These are phyloP conservation scores for Aphaenogaster rudis DNA, from an alignment of 1,140 invertebrate species.

Conservation along the genomic window DNA sequence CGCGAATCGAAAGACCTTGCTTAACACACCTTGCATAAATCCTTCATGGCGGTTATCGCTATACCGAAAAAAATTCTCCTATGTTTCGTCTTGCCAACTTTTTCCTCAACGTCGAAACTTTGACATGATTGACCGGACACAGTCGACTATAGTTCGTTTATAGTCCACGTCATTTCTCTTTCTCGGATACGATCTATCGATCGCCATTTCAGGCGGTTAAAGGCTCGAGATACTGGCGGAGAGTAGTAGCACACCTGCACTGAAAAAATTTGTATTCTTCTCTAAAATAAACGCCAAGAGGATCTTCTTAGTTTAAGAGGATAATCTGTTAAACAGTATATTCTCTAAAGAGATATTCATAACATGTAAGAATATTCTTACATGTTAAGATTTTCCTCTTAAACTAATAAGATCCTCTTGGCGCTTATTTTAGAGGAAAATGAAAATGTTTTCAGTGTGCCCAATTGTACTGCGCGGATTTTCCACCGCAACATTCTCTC, in stretches of 20 bases:
- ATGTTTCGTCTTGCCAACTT: background rate
- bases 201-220: slow-evolving; percentile 37
- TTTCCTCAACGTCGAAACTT: background rate
- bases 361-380: too few species aligned
- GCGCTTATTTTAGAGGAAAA: too few species aligned
- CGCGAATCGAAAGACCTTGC: background rate
- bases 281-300: too few species aligned
- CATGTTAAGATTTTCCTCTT: too few species aligned
- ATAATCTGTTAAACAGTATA: too few species aligned
- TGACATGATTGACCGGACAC: slow-evolving; percentile 6
- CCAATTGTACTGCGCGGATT: background rate
- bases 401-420: too few species aligned
- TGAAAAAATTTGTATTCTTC: too few species aligned
- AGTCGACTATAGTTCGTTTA: background rate
- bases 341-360: too few species aligned
- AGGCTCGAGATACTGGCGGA: background rate
- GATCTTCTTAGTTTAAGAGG: too few species aligned
- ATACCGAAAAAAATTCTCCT: background rate
- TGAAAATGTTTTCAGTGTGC: too few species aligned
- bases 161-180: slow-evolving; percentile 21
- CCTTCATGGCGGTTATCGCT: background rate
- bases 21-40: background rate
- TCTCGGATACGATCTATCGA: slow-evolving; percentile 44
- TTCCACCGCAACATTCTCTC: slow-evolving; percentile 11
- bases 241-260: background rate